phyloP scores from a whole-genome alignment of 2,888 invertebrate species.

The Strigamia crassipes region DNA sequence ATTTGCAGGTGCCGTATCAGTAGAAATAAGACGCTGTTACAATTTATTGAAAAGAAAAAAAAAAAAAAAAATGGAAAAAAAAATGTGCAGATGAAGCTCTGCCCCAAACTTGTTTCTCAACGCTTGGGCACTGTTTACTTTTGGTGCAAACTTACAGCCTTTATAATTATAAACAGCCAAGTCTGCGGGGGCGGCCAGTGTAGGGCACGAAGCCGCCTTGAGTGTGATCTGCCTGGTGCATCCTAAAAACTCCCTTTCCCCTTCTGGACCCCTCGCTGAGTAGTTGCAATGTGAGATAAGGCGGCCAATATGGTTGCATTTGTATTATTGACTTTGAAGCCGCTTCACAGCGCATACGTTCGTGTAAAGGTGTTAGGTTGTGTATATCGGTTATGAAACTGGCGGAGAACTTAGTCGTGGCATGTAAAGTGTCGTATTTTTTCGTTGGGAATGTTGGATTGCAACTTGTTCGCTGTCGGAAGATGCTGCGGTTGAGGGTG shows the following conservation, averaged over 20 bases:
- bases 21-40: background rate
- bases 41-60: background rate
- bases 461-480: background rate
- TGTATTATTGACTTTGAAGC: background rate
- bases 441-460: background rate
- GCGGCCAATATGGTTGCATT: constrained; percentile 18
- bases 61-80: background rate
- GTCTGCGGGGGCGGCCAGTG: constrained; percentile 18
- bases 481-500: constrained; percentile 29
- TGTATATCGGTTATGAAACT: no score
- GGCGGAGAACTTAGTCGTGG: background rate
- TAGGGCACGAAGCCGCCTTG: background rate
- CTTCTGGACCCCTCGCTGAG: background rate
- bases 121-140: constrained; percentile 14
- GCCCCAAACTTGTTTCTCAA: constrained; percentile 17
- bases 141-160: constrained; percentile 22
- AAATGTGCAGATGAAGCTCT: constrained; percentile 9
- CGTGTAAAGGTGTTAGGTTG: no score
- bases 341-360: background rate
- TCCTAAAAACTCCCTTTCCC: background rate
- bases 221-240: constrained; percentile 20
- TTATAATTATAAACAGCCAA: constrained; percentile 36
- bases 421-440: background rate
- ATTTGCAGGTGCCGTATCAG: no score
- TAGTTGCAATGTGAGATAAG: background rate